Percentiles rank a stretch among this genome's conserved stretches.
Evolutionary conservation across 2,113 vertebrate species (phyloP).

Genomic region (Charadrius vociferus): DNA sequence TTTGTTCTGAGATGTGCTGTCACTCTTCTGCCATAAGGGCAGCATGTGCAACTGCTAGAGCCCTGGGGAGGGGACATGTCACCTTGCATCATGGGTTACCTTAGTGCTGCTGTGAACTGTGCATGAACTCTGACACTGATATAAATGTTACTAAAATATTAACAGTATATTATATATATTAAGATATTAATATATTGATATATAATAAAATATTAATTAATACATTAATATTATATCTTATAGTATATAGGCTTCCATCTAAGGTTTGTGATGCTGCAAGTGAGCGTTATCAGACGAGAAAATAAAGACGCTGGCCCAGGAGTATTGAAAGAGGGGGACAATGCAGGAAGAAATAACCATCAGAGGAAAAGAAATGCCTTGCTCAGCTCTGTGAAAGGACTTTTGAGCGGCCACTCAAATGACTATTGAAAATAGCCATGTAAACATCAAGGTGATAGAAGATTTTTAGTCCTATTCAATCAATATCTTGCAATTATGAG

Average conservation of each 20-base stretch:
- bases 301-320: not conserved
- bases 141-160: not conserved
- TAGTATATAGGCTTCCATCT: not conserved
- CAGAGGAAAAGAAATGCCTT: not conserved
- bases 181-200: not conserved
- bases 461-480: conserved; percentile 5
- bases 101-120: not conserved
- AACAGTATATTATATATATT: not conserved
- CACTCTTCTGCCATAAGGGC: not conserved
- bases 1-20: not conserved
- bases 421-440: not conserved
- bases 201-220: not conserved
- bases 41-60: not conserved
- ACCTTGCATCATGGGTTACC: not conserved
- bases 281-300: not conserved
- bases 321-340: not conserved
- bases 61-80: not conserved
- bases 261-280: not conserved
- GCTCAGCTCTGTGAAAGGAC: not conserved
- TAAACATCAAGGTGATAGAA: not conserved
- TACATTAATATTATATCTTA: not conserved
- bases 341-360: not conserved
- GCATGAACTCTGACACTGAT: not conserved
- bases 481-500: conserved; percentile 41
- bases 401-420: not conserved